These are phyloP conservation scores for Fregetta grallaria DNA, from an alignment of 2,113 vertebrate species.

Conservation along the genomic window DNA sequence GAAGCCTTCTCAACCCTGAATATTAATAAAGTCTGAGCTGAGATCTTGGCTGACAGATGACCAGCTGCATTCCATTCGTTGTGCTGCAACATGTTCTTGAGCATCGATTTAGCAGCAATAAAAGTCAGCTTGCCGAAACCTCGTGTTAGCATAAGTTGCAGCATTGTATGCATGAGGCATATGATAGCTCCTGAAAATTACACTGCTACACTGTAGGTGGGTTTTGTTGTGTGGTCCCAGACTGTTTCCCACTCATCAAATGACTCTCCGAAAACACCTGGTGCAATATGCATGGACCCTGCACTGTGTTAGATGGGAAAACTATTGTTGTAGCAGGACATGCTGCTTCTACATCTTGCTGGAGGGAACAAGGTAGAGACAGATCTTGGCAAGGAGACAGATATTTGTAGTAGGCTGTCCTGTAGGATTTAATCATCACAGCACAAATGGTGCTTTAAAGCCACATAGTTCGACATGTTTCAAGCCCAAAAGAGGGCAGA, in stretches of 20 bases:
- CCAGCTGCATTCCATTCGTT: neutral
- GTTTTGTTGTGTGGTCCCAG: neutral
- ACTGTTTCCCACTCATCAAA: neutral
- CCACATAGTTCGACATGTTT: accelerated
- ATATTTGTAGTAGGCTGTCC: neutral
- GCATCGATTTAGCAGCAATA: neutral
- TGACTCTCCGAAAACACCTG: neutral
- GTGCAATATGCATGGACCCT: neutral
- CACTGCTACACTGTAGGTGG: neutral
- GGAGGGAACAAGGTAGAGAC: neutral
- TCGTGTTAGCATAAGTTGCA: neutral
- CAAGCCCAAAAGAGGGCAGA: neutral
- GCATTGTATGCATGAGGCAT: neutral
- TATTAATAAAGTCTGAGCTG: neutral
- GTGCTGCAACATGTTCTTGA: neutral
- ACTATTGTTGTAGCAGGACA: neutral
- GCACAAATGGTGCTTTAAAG: neutral
- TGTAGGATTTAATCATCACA: neutral
- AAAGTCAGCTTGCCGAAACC: neutral
- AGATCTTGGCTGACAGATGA: constrained; percentile 33
- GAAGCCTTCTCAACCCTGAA: neutral
- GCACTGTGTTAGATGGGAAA: neutral
- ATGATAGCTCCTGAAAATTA: neutral
- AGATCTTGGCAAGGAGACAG: neutral
- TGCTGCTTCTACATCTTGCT: neutral